A percentile compares a stretch with the other conserved stretches of the same genome.
Evolutionary conservation across 2,888 invertebrate genomes (phyloP).

Genomic region (Dexiosoma caninum): DNA sequence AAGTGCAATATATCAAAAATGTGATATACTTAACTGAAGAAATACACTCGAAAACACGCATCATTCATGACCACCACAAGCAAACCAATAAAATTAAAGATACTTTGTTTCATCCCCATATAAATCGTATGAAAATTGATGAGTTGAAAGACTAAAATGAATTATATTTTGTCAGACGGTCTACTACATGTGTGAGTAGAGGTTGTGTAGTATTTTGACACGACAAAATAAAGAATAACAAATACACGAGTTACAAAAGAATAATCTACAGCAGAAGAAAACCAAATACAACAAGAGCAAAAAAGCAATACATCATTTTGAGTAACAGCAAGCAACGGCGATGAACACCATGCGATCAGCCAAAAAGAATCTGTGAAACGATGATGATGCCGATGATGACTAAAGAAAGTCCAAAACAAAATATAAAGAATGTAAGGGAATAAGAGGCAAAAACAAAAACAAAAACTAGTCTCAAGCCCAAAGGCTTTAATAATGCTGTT

Average conservation of each 20-base stretch:
- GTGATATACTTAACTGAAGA: slow-evolving; percentile 34
- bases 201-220: slow-evolving; percentile 27
- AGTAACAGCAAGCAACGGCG: slow-evolving; percentile 33
- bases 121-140: slow-evolving; percentile 52
- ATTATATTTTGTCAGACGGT: slow-evolving; percentile 46
- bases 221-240: background rate
- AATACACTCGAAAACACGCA: background rate
- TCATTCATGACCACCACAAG: background rate
- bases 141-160: slow-evolving; percentile 55
- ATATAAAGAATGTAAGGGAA: background rate
- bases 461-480: slow-evolving; percentile 28
- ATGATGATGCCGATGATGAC: background rate
- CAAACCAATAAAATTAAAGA: background rate
- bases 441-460: background rate
- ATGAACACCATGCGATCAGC: slow-evolving; percentile 27
- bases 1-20: slow-evolving; percentile 59
- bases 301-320: slow-evolving; percentile 55
- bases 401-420: background rate
- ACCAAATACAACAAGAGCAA: slow-evolving; percentile 13
- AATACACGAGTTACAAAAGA: background rate
- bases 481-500: slow-evolving; percentile 31
- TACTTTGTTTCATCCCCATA: slow-evolving; percentile 7
- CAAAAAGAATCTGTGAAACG: background rate
- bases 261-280: background rate
- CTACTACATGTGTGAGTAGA: slow-evolving; percentile 52